Evolutionary conservation across 2,888 invertebrate species (phyloP), one percentile per base, ranked within the genome.

Genomic region (Xylota sylvarum): DNA sequence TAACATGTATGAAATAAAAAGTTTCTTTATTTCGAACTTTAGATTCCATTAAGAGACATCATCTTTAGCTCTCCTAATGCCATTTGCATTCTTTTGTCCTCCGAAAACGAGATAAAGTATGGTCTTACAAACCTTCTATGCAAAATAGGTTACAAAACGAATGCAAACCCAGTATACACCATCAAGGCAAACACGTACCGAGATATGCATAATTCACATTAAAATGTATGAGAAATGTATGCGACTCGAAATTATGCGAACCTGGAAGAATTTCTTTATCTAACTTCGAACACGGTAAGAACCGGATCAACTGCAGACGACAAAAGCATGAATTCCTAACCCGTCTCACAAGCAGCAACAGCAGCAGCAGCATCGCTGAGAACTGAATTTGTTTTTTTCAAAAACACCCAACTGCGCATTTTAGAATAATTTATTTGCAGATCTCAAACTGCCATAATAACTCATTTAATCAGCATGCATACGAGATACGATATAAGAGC

Each of bases 381-480:
- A 30, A 50, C 62, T 55, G 9, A 40, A 65, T 80, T 74, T 56
- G 19, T 62, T 60, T 35, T 80, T 62, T 60, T 35, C 55, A 35
- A 78, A 64, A n/a, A 64, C 10, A 52, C 32, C 19, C 60, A 79
- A 73, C 46, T 72, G 72, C 65, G 72, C 65, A 78, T 40, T 64
- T 60, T 6, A 37, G 12, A 58, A 56, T 67, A 52, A 81, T 72
- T 83, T 67, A 73, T 73, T 72, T 79, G 40, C 79, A 73, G 69
- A 65, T 85, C 64, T 64, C 19, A 64, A 85, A 70, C 35, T 65
- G 55, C 74, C 84, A 76, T 76, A 85, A 85, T 80, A 85, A 85
- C 52, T 85, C 84, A 85, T 85, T 74, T 80, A 58, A 80, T 70
- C 84, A 80, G 67, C 72, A 67, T 73, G 62, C 30, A 52, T 23